These are phyloP conservation scores for Gallinago undulata DNA, from an alignment of 2,113 vertebrate genomes.

Conservation along the genomic window DNA sequence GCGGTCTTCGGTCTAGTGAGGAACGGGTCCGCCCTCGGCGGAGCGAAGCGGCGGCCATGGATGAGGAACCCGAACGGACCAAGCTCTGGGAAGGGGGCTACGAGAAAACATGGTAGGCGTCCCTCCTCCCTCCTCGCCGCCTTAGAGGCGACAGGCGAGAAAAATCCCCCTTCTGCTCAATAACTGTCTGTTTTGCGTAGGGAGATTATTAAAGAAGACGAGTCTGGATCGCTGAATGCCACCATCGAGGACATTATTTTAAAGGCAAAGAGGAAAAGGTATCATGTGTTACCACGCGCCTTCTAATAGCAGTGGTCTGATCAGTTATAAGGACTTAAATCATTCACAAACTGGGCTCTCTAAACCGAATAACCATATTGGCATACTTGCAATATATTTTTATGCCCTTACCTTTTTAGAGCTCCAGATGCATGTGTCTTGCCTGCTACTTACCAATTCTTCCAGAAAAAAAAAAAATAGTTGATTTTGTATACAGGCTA, in stretches of 20 bases:
- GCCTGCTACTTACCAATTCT: background rate
- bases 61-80: conserved; percentile 92
- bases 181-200: conserved; percentile 53
- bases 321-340: rapidly evolving
- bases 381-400: rapidly evolving
- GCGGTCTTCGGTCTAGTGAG: rapidly evolving
- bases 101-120: conserved; percentile 90
- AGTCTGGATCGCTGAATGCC: conserved; percentile 93
- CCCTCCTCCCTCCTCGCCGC: too few species aligned
- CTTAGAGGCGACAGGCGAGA: background rate
- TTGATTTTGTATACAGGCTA: rapidly evolving
- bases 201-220: conserved; percentile 97
- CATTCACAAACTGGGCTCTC: background rate
- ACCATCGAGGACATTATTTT: conserved; percentile 95
- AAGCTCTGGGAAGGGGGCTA: conserved; percentile 99
- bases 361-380: rapidly evolving
- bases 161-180: rapidly evolving
- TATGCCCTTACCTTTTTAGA: too few species aligned
- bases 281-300: background rate
- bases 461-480: background rate
- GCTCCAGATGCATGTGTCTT: too few species aligned
- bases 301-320: rapidly evolving
- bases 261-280: conserved; percentile 94
- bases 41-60: conserved; percentile 73
- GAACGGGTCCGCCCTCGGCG: too few species aligned